Evolutionary conservation across 2,113 vertebrate genomes (phyloP).

Genomic region (Rhinoderma darwinii): DNA sequence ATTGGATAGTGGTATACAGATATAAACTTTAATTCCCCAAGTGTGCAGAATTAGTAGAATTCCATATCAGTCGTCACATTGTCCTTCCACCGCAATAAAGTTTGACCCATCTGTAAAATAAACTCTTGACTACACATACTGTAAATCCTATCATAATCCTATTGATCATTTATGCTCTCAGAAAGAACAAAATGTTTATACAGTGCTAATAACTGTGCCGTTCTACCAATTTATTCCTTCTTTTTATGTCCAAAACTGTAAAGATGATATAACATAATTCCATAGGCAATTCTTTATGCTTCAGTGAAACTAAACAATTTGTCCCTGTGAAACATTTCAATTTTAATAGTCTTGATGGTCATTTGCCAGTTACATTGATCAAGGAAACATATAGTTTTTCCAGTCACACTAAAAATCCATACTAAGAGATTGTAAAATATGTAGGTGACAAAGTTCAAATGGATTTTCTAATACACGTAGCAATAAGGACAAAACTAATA

Average conservation of each 20-base stretch:
- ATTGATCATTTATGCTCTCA: not conserved
- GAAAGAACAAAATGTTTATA: not conserved
- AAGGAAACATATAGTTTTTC: slow-evolving; percentile 30
- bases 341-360: not conserved
- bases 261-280: not conserved
- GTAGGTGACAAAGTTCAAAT: slow-evolving; percentile 49
- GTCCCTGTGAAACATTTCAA: not conserved
- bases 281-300: not conserved
- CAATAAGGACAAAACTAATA: slow-evolving; percentile 55
- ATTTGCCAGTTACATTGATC: slow-evolving; percentile 27
- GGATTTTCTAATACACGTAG: slow-evolving; percentile 36
- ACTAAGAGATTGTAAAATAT: slow-evolving; percentile 44
- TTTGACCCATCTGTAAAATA: not conserved
- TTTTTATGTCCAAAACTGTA: not conserved
- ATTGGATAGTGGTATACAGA: no score
- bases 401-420: slow-evolving; percentile 38
- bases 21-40: no score
- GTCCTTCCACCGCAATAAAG: not conserved
- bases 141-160: not conserved
- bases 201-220: not conserved
- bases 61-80: no score
- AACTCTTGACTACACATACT: not conserved
- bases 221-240: no score
- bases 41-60: no score
- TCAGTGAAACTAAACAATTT: not conserved